Evolutionary conservation across 2,797 vertebrate species (phyloP), one percentile per base, ranked within the genome.

Genomic region (Anas acuta): DNA sequence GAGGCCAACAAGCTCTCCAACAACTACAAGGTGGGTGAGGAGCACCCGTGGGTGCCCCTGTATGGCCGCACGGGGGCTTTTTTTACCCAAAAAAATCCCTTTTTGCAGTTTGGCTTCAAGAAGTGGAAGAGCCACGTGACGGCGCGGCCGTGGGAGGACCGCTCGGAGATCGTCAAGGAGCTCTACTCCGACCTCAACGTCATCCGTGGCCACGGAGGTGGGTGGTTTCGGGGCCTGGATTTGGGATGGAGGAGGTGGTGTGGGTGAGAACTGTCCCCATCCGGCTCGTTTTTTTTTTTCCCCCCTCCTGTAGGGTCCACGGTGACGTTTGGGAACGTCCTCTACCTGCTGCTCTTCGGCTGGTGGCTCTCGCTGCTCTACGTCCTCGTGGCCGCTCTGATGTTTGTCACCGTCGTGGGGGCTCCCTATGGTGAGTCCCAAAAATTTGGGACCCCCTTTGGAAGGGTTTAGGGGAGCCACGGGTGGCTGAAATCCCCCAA

Each of bases 111-210:
- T 92, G 99, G 99, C 87, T 99, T 99, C 95, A 98, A 99, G 97
- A 99, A 99, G 79, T 99, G 99, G 99, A 99, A 99, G 97, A 98
- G 99, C 77, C 99, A 99, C 1, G 98, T 99, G 87, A 99, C 99
- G 0, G 98, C 96, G 12, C 97, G 98, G 56, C 99, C 98, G 0
- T 99, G 99, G 96, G 98, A 98, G 92, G 98, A 97, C 67, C 96
- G 98, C 1, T 99, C 99, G 0, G 98, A 99, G 49, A 98, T 99
- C 0, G 98, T 99, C 75, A 99, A 99, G 87, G 99, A 99, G 96
- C 98, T 99, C 72, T 99, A 99, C 96, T 99, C 98, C 0, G 98
- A 99, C 51, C 98, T 99, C 71, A 99, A 97, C 0, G 13, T 98
- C 53, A 80, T 99, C 51, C 98, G 98, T 93, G 96, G 97, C 15